Evolutionary conservation across 1,140 invertebrate species (phyloP), one percentile per base, ranked within the genome.

Genomic region (Drosophila elegans): DNA sequence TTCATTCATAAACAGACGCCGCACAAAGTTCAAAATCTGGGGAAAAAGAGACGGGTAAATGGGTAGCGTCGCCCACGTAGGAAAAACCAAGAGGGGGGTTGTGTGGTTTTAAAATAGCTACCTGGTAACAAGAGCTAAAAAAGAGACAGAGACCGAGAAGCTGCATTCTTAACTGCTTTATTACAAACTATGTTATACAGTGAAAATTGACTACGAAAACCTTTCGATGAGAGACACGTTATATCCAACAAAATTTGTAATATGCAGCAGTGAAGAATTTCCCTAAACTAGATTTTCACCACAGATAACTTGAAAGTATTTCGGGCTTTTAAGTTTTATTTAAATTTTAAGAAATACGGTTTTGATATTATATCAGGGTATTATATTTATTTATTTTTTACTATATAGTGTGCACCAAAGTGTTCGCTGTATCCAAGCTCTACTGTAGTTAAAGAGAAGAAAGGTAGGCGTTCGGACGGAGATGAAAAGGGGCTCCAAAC

Each of bases 161-260:
- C 48, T 48, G 76, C 75, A 71, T 78, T 69, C 68, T 80, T 78
- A 85, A 85, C 81, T 85, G 64, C 81, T 84, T 76, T 77, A 84
- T 84, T 84, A 84, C 62, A 36, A 57, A 68, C 60, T 78, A 79
- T 72, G 45, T 48, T 27, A 10, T 25, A 61, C 44, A 62, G 49
- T 38, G 41, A 16, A 44, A 34, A 34, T 27, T 27, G 39, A 16
- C 29, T 45, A 61, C 34, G 10, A 34, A 44, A 44, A 10, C 10
- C 13, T 9, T 21, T 21, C 16, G 16, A 21, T 21, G 16, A 21
- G 16, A 21, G 16, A 21, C 16, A n/a, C n/a, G 12, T 41, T 6
- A 4, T 32, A 32, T 32, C 29, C 5, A 6, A 32, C 29, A 32
- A 29, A 29, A 29, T n/a, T n/a, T n/a, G n/a, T n/a, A n/a, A n/a